Evolutionary conservation across 2,797 vertebrate species (phyloP).

Genomic region (Emydoidea blandingii): DNA sequence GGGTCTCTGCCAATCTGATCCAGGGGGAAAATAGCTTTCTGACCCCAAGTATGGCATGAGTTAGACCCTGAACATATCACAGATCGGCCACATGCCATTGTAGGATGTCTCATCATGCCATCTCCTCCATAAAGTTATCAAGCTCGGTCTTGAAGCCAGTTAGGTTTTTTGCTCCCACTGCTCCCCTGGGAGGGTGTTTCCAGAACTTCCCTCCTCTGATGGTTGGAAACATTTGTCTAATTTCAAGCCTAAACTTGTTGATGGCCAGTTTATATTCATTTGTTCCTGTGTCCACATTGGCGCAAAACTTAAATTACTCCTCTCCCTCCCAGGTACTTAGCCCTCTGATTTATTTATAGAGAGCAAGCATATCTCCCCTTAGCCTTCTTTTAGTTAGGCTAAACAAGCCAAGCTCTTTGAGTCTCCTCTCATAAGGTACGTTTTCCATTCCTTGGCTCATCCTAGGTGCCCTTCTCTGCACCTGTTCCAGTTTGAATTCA

Average conservation of each 20-base stretch:
- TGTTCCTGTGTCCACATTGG: background rate
- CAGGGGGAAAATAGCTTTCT: background rate
- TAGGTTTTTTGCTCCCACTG: background rate
- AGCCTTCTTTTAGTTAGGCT: background rate
- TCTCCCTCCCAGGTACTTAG: background rate
- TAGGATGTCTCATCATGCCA: background rate
- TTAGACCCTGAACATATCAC: background rate
- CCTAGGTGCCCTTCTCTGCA: background rate
- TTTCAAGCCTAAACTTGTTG: background rate
- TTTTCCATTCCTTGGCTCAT: background rate
- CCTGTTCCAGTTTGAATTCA: background rate
- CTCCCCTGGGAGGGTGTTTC: background rate
- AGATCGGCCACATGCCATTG: background rate
- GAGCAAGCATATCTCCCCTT: background rate
- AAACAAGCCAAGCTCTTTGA: background rate
- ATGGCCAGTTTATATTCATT: background rate
- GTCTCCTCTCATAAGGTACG: background rate
- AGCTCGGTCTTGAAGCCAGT: background rate
- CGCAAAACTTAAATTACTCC: background rate
- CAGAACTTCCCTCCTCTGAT: background rate
- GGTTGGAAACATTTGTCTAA: background rate
- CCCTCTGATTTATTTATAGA: background rate
- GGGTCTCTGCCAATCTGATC: background rate
- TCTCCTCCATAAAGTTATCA: background rate
- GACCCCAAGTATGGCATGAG: background rate